phyloP scores from a whole-genome alignment of 2,797 vertebrate genomes.

The Orestias chungarensis region DNA sequence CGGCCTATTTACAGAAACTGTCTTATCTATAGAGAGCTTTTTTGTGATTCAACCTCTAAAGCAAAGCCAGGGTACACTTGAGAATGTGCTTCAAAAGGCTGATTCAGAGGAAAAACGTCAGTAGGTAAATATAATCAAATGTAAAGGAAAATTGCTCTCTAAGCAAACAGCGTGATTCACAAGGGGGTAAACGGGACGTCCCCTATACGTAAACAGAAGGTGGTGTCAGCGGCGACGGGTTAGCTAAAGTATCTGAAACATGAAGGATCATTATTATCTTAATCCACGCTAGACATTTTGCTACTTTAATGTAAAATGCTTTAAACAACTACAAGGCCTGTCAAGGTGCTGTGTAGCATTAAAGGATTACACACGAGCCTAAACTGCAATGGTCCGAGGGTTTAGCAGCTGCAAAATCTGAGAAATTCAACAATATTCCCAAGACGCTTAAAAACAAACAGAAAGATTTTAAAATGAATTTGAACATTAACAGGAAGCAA shows the following conservation, averaged over 20 bases:
- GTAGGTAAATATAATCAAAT: conserved; percentile 5
- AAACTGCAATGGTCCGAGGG: too few species aligned
- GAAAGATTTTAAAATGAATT: background rate
- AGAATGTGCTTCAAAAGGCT: background rate
- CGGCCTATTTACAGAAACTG: background rate
- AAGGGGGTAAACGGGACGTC: background rate
- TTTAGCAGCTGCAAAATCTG: background rate
- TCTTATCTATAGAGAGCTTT: background rate
- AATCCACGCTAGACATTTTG: background rate
- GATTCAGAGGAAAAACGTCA: background rate
- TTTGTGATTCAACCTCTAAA: background rate
- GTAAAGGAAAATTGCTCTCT: conserved; percentile 3
- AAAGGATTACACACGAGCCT: too few species aligned
- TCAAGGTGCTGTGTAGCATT: background rate
- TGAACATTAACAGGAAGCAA: background rate
- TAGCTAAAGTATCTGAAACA: background rate
- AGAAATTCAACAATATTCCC: too few species aligned
- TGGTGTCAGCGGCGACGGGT: too few species aligned
- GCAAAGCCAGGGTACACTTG: background rate
- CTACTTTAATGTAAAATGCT: background rate
- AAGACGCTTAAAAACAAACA: background rate
- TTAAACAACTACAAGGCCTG: background rate
- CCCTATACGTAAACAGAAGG: background rate
- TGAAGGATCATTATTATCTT: background rate
- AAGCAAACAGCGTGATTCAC: conserved; percentile 6